Conservation (phyloP, 2,888 invertebrate species). For the Thalpophila matura region DNA sequence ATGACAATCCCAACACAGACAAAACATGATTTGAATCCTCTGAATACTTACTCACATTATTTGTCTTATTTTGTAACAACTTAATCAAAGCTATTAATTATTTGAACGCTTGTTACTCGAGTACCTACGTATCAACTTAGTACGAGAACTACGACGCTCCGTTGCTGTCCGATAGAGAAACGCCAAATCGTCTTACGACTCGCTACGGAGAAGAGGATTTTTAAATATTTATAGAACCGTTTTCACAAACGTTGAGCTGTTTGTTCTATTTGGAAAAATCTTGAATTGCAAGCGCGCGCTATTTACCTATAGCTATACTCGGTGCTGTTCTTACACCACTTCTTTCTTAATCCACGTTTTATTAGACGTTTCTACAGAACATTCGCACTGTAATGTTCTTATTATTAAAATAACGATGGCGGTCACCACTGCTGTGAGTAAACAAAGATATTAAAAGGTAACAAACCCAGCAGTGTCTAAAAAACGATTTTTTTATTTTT, state of each 20-base stretch:
- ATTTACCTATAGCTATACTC: constrained; percentile 43
- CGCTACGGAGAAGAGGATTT: constrained; percentile 62
- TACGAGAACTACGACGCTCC: constrained; percentile 14
- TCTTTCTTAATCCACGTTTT: constrained; percentile 22
- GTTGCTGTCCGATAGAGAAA: constrained; percentile 47
- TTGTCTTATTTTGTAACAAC: no score
- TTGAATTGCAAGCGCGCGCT: constrained; percentile 53
- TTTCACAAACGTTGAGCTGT: constrained; percentile 69
- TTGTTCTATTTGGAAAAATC: constrained; percentile 69
- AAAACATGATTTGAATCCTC: no score
- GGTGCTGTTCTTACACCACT: constrained; percentile 29
- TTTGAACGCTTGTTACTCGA: constrained; percentile 26
- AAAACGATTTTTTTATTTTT: neutral
- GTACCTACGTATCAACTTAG: constrained; percentile 16
- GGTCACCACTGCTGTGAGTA: neutral
- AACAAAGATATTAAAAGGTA: neutral
- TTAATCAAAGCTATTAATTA: constrained; percentile 27
- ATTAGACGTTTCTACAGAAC: constrained; percentile 6
- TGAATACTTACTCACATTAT: no score
- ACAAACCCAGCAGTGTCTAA: neutral
- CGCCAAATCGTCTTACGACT: constrained; percentile 69
- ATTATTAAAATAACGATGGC: constrained; percentile 8
- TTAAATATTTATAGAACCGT: constrained; percentile 75
- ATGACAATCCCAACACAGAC: no score
- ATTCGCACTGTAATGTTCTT: constrained; percentile 11